A percentile compares a stretch with the other conserved stretches of the same genome.
phyloP scores from a whole-genome alignment of 2,113 vertebrate species.

The Semicossyphus pulcher region DNA sequence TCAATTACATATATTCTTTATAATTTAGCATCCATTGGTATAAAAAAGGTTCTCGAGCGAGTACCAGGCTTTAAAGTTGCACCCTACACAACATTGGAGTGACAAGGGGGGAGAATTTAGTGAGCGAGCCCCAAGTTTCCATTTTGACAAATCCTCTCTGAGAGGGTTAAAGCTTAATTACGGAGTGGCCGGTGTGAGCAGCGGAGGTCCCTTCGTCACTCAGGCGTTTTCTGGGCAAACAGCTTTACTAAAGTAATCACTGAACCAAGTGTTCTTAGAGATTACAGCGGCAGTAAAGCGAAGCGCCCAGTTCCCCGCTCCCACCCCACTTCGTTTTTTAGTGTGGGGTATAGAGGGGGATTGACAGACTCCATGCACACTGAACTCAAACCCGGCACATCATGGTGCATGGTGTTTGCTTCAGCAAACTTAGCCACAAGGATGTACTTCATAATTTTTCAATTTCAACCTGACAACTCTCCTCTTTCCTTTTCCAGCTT shows the following conservation, averaged over 20 bases:
- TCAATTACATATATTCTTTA: not conserved
- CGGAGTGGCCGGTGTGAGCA: conserved; percentile 61
- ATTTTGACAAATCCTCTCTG: conserved; percentile 84
- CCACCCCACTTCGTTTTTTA: not conserved
- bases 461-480: not conserved
- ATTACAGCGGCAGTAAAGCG: conserved; percentile 67
- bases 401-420: not conserved
- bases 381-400: conserved; percentile 20
- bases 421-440: not conserved
- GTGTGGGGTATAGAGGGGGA: not conserved
- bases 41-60: conserved; percentile 18
- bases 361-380: conserved; percentile 9
- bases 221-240: conserved; percentile 67
- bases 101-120: conserved; percentile 36
- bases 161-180: conserved; percentile 84
- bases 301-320: conserved; percentile 32
- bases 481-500: not conserved
- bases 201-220: conserved; percentile 66
- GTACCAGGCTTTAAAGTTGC: conserved; percentile 38
- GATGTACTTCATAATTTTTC: not conserved
- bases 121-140: conserved; percentile 71
- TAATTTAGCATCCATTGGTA: not conserved
- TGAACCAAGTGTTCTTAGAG: conserved; percentile 74
- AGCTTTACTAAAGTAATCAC: conserved; percentile 67
- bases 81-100: conserved; percentile 15